Evolutionary conservation across 2,888 invertebrate genomes (phyloP), one percentile per base, ranked within the genome.

Genomic region (Lithodes maja): DNA sequence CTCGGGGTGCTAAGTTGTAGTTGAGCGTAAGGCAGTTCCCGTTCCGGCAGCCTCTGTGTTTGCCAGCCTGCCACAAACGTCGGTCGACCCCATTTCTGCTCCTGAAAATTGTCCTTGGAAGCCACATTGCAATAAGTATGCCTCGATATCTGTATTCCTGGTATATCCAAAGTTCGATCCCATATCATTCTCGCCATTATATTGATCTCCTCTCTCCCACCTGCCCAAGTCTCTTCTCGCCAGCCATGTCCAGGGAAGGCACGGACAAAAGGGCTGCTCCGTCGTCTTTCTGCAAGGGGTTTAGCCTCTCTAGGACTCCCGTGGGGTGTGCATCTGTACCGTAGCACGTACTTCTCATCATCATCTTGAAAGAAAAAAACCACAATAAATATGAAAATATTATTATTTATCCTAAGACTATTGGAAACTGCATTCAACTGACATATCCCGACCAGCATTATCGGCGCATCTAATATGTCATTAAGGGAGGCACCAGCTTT

Each of bases 1-100:
- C 86, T 86, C 17, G 86, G 86, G 0, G 86, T 86, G 53, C 86
- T 74, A n/a, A 86, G 86, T 7, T 55, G 81, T 3, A 86, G 69
- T 69, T 86, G 86, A 52, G 82, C 81, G 50, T 82, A 86, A 33
- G 54, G 82, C 3, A 86, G 61, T 3, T 86, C 86, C 49, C 53
- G 74, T 1, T 54, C 50, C 9, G 53, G 78, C 3, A 78, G 69
- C 1, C 82, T 82, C 9, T 52, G 61, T 12, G 61, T 61, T 12
- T 3, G 61, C 61, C 3, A 61, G 3, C 61, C 61, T 12, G 12
- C 61, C 3, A 12, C 61, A 3, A 61, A 7, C 12, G 7, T n/a
- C 74, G 15, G 7, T n/a, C n/a, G 3, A 7, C n/a, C 74, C 7
- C n/a, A 7, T 3, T 17, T 5, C 74, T 17, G 74, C 74, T 5